These are phyloP conservation scores for Neoitamus cyanurus DNA, from an alignment of 2,888 invertebrate species.

Conservation along the genomic window DNA sequence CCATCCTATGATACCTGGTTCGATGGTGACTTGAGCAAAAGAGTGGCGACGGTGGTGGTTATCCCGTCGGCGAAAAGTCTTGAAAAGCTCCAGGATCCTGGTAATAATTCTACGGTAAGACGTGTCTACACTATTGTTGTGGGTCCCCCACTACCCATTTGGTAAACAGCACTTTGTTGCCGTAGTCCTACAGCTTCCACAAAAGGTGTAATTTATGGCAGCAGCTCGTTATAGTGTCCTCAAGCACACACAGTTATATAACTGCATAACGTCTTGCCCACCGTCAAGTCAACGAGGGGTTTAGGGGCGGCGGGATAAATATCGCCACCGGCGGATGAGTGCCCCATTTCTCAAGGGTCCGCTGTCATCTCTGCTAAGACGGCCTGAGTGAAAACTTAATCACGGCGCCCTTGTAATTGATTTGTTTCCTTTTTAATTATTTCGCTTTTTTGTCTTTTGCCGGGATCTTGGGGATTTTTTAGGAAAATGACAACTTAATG, in stretches of 20 bases:
- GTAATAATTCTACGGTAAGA: conserved; percentile 21
- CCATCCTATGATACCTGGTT: neutral
- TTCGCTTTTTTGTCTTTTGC: neutral
- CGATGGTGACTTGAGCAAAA: neutral
- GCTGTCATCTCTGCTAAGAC: conserved; percentile 10
- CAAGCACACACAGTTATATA: neutral
- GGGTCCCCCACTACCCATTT: neutral
- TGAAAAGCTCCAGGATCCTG: conserved; percentile 6
- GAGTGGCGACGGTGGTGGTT: neutral
- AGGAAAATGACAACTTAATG: neutral
- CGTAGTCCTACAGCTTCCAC: neutral
- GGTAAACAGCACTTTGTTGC: conserved; percentile 8
- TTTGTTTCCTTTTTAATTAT: conserved; percentile 21
- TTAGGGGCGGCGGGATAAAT: neutral
- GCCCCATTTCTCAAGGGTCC: conserved; percentile 24
- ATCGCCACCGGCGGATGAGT: neutral
- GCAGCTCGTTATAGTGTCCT: conserved; percentile 25
- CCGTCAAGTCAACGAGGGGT: neutral
- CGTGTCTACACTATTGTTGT: conserved; percentile 7
- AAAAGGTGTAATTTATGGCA: conserved; percentile 29
- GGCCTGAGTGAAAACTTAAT: conserved; percentile 7
- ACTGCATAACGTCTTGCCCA: neutral
- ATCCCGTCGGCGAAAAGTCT: neutral
- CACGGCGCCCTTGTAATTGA: conserved; percentile 14
- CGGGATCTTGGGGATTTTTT: neutral